phyloP scores from a whole-genome alignment of 2,888 invertebrate genomes.

The Operophtera brumata region DNA sequence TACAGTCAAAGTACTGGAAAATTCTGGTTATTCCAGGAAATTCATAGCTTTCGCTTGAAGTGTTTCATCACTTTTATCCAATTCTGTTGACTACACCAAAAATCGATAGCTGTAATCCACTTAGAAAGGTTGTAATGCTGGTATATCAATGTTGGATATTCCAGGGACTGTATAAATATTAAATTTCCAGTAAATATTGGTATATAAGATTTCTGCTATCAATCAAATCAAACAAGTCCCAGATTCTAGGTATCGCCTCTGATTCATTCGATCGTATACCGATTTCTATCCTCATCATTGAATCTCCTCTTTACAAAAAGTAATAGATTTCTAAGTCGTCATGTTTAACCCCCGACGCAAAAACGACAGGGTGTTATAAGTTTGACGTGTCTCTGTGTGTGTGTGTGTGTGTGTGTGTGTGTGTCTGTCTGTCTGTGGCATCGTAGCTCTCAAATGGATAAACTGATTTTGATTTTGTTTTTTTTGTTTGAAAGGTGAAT shows the following conservation, averaged over 20 bases:
- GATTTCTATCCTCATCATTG: slow-evolving; percentile 2
- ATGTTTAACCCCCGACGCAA: too few relatives aligned
- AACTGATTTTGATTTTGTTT: too few relatives aligned
- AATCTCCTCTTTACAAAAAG: slow-evolving; percentile 14
- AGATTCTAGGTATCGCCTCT: not conserved
- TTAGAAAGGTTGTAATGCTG: not conserved
- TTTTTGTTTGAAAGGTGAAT: too few relatives aligned
- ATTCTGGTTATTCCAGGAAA: not conserved
- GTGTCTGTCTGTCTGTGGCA: too few relatives aligned
- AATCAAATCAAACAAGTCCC: slow-evolving; percentile 3
- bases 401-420: too few relatives aligned
- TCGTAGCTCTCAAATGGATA: too few relatives aligned
- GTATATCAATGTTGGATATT: not conserved
- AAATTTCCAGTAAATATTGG: not conserved
- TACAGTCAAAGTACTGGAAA: not conserved
- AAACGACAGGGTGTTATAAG: too few relatives aligned
- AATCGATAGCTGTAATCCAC: not conserved
- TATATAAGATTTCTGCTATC: not conserved
- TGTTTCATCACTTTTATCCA: not conserved
- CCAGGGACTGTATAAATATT: not conserved
- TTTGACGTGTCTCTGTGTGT: too few relatives aligned
- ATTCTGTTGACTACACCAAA: too few relatives aligned
- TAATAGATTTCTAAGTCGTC: slow-evolving; percentile 17
- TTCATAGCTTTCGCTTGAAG: not conserved
- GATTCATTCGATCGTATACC: slow-evolving; percentile 1